Evolutionary conservation across 2,113 vertebrate species (phyloP).

Genomic region (Ochotona curzoniae): DNA sequence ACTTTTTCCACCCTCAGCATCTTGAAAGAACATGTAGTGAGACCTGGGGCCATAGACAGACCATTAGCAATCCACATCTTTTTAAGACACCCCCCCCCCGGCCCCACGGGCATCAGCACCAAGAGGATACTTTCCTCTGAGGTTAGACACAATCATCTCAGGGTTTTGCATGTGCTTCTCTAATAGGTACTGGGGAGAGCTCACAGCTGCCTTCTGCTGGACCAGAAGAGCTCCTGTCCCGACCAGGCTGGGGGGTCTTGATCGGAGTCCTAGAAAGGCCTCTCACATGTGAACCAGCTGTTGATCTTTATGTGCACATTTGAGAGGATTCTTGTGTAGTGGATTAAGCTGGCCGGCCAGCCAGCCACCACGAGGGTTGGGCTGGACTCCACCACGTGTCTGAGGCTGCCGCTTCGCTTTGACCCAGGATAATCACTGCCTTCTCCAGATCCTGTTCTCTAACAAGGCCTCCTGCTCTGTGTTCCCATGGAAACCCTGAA

Average conservation of each 20-base stretch:
- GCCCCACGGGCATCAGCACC: background rate
- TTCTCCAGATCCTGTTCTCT: background rate
- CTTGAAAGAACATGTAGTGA: constrained; percentile 59
- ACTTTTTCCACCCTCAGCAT: constrained; percentile 56
- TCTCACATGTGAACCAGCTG: constrained; percentile 84
- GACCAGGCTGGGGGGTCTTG: constrained; percentile 74
- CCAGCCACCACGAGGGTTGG: constrained; percentile 42
- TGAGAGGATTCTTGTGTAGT: constrained; percentile 45
- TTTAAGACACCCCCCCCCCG: constrained; percentile 35
- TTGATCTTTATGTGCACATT: constrained; percentile 77
- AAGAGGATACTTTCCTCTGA: constrained; percentile 78
- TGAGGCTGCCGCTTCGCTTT: background rate
- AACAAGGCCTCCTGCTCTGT: background rate
- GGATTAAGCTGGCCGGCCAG: constrained; percentile 47
- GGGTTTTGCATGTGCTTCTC: constrained; percentile 69
- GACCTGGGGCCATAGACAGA: background rate
- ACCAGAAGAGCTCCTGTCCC: constrained; percentile 80
- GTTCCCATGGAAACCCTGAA: background rate
- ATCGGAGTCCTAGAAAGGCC: constrained; percentile 71
- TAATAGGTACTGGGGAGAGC: constrained; percentile 82
- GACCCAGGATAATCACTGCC: background rate
- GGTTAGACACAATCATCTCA: constrained; percentile 61
- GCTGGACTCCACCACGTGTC: background rate
- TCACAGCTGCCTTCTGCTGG: constrained; percentile 84
- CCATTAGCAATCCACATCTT: background rate